Base-by-base conservation (phyloP, 2,797 vertebrate genomes). In the Ciconia nigra region DNA sequence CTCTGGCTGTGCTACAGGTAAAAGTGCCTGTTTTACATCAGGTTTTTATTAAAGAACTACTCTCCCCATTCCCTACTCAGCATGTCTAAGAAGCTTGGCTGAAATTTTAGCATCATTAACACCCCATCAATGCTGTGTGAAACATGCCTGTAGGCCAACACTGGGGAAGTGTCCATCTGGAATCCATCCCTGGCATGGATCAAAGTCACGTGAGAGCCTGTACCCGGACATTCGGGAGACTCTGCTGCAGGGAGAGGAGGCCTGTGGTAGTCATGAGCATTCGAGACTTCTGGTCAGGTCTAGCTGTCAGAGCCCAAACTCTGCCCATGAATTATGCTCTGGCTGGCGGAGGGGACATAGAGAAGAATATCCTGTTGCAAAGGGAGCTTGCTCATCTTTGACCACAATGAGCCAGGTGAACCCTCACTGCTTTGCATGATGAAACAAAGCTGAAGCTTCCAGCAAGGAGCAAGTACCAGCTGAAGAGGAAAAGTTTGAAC, bases 91-190 rank as follows among this genome's bases (percentile, higher is more conserved):
- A 70, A 65, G 87, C 37, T 66, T 63, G 82, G 83, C 90, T 96
- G 73, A 95, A 93, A 94, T 93, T 87, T 86, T 89, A 94, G 89
- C 94, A 62, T 96, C 94, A 67, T 95, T 94, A 96, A 94, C 96
- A 97, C 88, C 88, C 95, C 96, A 95, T 96, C 95, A 94, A 76
- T 95, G 70, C 47, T 29, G 65, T 83, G 67, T 92, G 85, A 91
- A 95, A 83, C 59, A 39, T 26, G 86, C 85, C 90, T 73, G 65
- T 91, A 81, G 51, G 89, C 70, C 86, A 49, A 5, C 13, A 26
- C 79, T 49, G 54, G n/a, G 37, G 71, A 87, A 70, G 52, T 22
- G 72, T 88, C 91, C 92, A 83, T 95, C 96, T 97, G 97, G 96
- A 96, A 97, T 89, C 93, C 65, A 65, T 95, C 92, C 92, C 95